phyloP scores from a whole-genome alignment of 2,888 invertebrate species.

The Unio delphinus region DNA sequence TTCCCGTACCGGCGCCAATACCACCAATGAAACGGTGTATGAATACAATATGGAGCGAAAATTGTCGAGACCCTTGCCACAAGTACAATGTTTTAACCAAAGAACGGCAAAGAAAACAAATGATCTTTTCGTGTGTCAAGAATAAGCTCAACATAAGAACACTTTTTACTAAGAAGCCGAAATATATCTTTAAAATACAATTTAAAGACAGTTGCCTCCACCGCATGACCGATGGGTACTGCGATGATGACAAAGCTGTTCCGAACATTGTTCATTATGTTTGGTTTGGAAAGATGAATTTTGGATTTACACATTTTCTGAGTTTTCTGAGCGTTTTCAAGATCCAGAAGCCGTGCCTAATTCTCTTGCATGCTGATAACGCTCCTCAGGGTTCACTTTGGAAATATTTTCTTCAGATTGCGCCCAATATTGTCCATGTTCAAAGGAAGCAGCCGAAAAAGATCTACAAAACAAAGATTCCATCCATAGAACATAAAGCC shows the following conservation, averaged over 20 bases:
- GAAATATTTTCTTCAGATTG: slow-evolving; percentile 45
- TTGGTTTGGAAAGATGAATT: slow-evolving; percentile 44
- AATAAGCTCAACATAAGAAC: slow-evolving; percentile 19
- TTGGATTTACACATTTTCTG: slow-evolving; percentile 46
- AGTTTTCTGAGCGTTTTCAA: slow-evolving; percentile 52
- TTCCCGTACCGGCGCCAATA: slow-evolving; percentile 2
- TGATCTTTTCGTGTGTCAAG: slow-evolving; percentile 20
- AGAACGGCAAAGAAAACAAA: slow-evolving; percentile 27
- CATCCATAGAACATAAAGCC: slow-evolving; percentile 51
- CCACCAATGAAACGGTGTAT: slow-evolving; percentile 16
- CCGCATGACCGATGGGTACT: slow-evolving; percentile 27
- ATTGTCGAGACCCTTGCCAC: slow-evolving; percentile 29
- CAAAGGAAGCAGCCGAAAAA: slow-evolving; percentile 36
- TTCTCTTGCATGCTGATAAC: slow-evolving; percentile 49
- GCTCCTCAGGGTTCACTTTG: slow-evolving; percentile 49
- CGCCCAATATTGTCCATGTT: slow-evolving; percentile 48
- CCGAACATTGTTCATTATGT: slow-evolving; percentile 57
- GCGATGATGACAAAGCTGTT: slow-evolving; percentile 21
- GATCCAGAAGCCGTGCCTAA: slow-evolving; percentile 49
- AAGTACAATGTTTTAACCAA: slow-evolving; percentile 21
- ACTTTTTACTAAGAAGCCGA: slow-evolving; percentile 21
- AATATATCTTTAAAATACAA: slow-evolving; percentile 24
- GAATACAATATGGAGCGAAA: slow-evolving; percentile 31
- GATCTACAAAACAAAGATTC: slow-evolving; percentile 40
- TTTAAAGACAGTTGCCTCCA: slow-evolving; percentile 33